These are phyloP conservation scores for Bibio marci DNA, from an alignment of 2,888 invertebrate species.

Conservation along the genomic window DNA sequence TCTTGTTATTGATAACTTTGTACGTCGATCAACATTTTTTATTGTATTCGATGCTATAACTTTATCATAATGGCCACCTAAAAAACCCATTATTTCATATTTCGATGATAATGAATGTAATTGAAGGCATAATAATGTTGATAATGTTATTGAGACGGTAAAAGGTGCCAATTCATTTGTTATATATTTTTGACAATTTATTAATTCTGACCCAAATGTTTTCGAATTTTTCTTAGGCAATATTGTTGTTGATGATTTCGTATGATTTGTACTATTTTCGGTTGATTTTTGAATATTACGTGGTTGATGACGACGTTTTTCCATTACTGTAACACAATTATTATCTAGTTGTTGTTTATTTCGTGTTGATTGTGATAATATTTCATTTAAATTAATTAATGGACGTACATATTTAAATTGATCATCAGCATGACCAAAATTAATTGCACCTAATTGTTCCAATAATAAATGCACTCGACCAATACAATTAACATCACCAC, in stretches of 20 bases:
- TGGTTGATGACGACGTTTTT: background rate
- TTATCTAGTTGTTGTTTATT: slow-evolving; percentile 1
- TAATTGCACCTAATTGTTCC: slow-evolving; percentile 44
- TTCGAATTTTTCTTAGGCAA: slow-evolving; percentile 7
- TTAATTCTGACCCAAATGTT: slow-evolving; percentile 9
- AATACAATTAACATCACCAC: slow-evolving; percentile 44
- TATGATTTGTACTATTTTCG: background rate
- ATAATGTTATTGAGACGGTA: slow-evolving; percentile 36
- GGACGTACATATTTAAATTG: slow-evolving; percentile 14
- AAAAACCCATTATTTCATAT: slow-evolving; percentile 57
- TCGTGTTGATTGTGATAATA: slow-evolving; percentile 8
- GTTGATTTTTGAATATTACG: slow-evolving; percentile 1
- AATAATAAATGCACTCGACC: slow-evolving; percentile 39
- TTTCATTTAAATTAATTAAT: slow-evolving; percentile 9
- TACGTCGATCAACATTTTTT: slow-evolving; percentile 9
- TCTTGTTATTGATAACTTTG: slow-evolving; percentile 29
- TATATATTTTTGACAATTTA: slow-evolving; percentile 10
- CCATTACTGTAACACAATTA: background rate
- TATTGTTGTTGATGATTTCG: slow-evolving; percentile 11
- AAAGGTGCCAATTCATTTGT: slow-evolving; percentile 35
- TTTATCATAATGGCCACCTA: slow-evolving; percentile 41
- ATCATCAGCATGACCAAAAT: slow-evolving; percentile 38
- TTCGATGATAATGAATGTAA: slow-evolving; percentile 50
- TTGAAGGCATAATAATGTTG: slow-evolving; percentile 47
- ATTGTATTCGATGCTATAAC: slow-evolving; percentile 4